These are phyloP conservation scores for Kradibia gibbosae DNA, from an alignment of 1,140 invertebrate genomes.

Conservation along the genomic window DNA sequence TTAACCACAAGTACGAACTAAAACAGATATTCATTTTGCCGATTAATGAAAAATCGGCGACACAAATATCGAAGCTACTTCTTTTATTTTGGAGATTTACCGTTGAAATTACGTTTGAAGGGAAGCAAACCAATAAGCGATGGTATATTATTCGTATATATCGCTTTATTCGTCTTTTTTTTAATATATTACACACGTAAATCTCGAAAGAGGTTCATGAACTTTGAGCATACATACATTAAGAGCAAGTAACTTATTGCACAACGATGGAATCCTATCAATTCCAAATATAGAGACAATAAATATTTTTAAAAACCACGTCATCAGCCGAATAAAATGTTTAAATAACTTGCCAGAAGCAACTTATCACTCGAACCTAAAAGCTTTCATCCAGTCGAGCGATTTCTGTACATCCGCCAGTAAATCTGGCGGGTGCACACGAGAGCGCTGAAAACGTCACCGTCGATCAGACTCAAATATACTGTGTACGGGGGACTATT, in stretches of 20 bases:
- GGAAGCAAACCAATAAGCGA: neutral
- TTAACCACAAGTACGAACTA: neutral
- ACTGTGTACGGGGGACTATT: slow-evolving; percentile 1
- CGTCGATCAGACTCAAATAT: slow-evolving; percentile 21
- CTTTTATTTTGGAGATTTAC: neutral
- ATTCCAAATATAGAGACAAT: neutral
- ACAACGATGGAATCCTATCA: neutral
- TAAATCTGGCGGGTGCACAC: slow-evolving; percentile 19
- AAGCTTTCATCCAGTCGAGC: neutral
- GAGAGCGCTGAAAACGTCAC: slow-evolving; percentile 16
- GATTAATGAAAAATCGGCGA: neutral
- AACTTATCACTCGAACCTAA: slow-evolving; percentile 12
- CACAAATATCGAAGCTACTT: neutral
- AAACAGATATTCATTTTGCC: neutral
- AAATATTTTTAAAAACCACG: neutral
- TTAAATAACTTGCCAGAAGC: neutral
- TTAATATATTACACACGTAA: no score
- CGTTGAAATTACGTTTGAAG: neutral
- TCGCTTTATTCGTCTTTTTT: no score
- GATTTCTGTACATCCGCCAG: slow-evolving; percentile 15
- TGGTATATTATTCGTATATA: neutral
- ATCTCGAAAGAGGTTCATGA: neutral
- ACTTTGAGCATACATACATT: neutral
- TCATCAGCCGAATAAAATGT: neutral
- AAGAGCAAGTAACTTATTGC: neutral